Evolutionary conservation across 2,113 vertebrate genomes (phyloP), one percentile per base, ranked within the genome.

Genomic region (Cavia porcellus): DNA sequence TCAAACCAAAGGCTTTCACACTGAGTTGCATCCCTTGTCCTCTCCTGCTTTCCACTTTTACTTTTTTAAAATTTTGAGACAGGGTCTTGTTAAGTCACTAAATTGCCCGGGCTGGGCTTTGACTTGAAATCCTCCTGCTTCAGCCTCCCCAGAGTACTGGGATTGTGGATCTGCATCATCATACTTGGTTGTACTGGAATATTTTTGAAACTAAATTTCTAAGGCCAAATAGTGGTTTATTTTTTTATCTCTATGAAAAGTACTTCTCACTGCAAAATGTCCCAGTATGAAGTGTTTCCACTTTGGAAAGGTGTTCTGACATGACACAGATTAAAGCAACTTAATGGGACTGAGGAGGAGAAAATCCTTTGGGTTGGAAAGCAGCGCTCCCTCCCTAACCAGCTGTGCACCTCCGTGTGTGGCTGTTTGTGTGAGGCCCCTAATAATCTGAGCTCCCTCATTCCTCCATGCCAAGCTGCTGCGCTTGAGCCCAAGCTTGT

Each of bases 191-290:
- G 3, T 19, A 80, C 30, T 55, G 77, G 45, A 79, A 79, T 47
- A 32, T 50, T 55, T 77, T 30, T 47, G 75, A 79, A 79, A 28
- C 45, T 79, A 79, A 80, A 9, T 93, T 90, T 80, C 35, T 70
- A 45, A 93, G 88, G 45, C 19, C 66, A 66, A 92, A 62, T 80
- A 19, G 42, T 57, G 62, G 57, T 75, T 75, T 50, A 38, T 13
- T 77, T 45, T 89, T n/a, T 77, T 15, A 47, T 77, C 35, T 84
- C 72, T 88, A 17, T 95, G 50, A 52, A 88, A 96, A 89, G 72
- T 45, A 64, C 3, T 38, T 92, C 64, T 61, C 7, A 35, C 52
- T 68, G 38, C 19, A 66, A 70, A 35, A n/a, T 17, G 19, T 70
- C 89, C n/a, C 38, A 89, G 50, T 32, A n/a, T 35, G 66, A 92